Base-by-base conservation (phyloP, 2,888 invertebrate genomes). In the Caenorhabditis zanzibari region DNA sequence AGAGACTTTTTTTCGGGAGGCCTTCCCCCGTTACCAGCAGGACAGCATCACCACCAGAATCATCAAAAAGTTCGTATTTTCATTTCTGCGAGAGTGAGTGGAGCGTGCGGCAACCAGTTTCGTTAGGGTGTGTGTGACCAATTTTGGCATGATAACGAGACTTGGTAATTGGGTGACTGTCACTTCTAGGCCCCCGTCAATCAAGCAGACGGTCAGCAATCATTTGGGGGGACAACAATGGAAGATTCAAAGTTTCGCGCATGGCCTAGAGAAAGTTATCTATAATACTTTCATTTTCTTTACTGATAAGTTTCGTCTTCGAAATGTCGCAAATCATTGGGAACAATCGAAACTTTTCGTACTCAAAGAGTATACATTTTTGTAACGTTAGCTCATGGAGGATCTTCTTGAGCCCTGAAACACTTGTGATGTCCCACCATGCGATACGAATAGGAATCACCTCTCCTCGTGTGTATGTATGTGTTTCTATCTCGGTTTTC, bases 141-240 rank as follows among this genome's bases (percentile, higher is more conserved):
- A 56, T 75, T 75, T 75, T 66, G 49, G 68, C 58, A 76, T 76
- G 76, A 76, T 76, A 76, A 76, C 76, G 59, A 68, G 59, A 68
- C 76, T 68, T 76, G 68, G 76, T 76, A 76, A 76, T 68, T 76
- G 68, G 68, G 76, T 76, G 68, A 76, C 47, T 76, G 76, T 68
- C 76, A 76, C 76, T 76, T 76, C 76, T 58, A 58, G 75, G 32
- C 75, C 28, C 44, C 54, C 56, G 64, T 64, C 75, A 58, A 75
- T 66, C 64, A 75, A 9, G n/a, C 41, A 35, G 44, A 75, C 56
- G 64, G 64, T 58, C 64, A 66, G 44, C 26, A 14, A 41, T 41
- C 52, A 63, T 52, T 24, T 7, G 10, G 10, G 38, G 12, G 19
- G 32, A 59, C 32, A 66, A 66, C 64, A 49, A 66, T 44, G 44